Evolutionary conservation across 2,797 vertebrate species (phyloP).

Genomic region (Jordanella pulchra): DNA sequence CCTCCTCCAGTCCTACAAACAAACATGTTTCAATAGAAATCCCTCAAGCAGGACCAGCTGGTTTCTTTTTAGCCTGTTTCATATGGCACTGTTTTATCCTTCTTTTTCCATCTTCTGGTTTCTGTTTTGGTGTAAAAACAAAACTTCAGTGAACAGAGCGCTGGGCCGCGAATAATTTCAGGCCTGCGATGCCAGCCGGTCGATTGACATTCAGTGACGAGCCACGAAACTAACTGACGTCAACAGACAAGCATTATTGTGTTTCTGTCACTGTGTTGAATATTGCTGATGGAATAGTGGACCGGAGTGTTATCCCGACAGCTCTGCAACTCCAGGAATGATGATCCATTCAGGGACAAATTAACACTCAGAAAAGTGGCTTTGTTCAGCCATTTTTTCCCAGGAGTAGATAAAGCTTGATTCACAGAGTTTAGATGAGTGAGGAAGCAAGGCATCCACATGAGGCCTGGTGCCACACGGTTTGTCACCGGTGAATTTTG

Average conservation of each 20-base stretch:
- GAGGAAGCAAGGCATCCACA: slow-evolving; percentile 41
- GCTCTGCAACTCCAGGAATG: slow-evolving; percentile 49
- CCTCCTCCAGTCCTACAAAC: slow-evolving; percentile 38
- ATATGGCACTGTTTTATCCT: not conserved
- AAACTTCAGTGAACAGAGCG: slow-evolving; percentile 27
- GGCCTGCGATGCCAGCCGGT: slow-evolving; percentile 43
- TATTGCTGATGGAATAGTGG: slow-evolving; percentile 50
- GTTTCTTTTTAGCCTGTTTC: slow-evolving; percentile 39
- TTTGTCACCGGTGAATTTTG: slow-evolving; percentile 45
- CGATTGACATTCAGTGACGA: slow-evolving; percentile 51
- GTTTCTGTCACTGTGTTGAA: slow-evolving; percentile 49
- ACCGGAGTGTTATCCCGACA: slow-evolving; percentile 43
- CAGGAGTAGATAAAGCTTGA: slow-evolving; percentile 29
- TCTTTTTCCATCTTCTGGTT: slow-evolving; percentile 23
- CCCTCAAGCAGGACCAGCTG: slow-evolving; percentile 41
- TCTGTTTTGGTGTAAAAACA: slow-evolving; percentile 45
- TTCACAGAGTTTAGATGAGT: slow-evolving; percentile 38
- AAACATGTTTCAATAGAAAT: slow-evolving; percentile 46
- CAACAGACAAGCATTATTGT: slow-evolving; percentile 58
- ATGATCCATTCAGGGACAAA: slow-evolving; percentile 32
- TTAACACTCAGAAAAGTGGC: slow-evolving; percentile 24
- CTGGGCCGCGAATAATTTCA: slow-evolving; percentile 58
- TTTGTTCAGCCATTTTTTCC: slow-evolving; percentile 17
- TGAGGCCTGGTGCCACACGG: slow-evolving; percentile 31
- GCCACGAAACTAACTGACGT: slow-evolving; percentile 71